Base-by-base conservation (phyloP, 2,888 invertebrate species). In the Megaustenia siamemsis region DNA sequence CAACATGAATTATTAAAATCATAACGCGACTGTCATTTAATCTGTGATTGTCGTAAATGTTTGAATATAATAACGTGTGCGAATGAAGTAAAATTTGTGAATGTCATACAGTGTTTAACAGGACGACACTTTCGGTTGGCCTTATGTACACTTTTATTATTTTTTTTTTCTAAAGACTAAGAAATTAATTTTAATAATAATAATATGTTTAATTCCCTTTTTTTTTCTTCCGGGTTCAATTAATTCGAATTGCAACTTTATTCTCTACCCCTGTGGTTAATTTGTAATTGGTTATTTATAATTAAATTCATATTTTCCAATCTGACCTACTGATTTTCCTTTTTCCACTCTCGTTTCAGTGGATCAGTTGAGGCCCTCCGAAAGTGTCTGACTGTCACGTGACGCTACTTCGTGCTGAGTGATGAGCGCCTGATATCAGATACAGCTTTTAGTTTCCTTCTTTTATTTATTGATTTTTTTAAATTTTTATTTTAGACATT, bases 271-370 rank as follows among this genome's bases (percentile, higher is more conserved):
- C n/a, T n/a, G n/a, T n/a, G n/a, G n/a, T n/a, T n/a, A n/a, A n/a
- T n/a, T n/a, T n/a, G n/a, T n/a, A n/a, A n/a, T n/a, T n/a, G n/a
- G n/a, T 68, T 68, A 68, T 12, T 68, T 32, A 28, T 15, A 68
- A n/a, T 73, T 15, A 43, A 73, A 56, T 56, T 77, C 28, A 71
- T 81, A 38, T 69, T 53, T 69, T 1, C 10, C 15, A 69, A 69
- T 3, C 43, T 66, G 40, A 69, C 63, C n/a, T 38, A 76, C n/a
- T 38, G 32, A 75, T 21, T 45, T 63, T 49, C 63, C 68, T 83
- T 80, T 85, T 85, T 83, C 85, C 87, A 82, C 87, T 88, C 88
- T 88, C 85, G 79, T 88, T 88, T 87, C 88, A 88, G 88, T 86
- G 85, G 86, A 88, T 88, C 88, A 88, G 86, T 87, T 88, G 87